Evolutionary conservation across 2,113 vertebrate genomes (phyloP), one percentile per base, ranked within the genome.

Genomic region (Osmerus mordax): DNA sequence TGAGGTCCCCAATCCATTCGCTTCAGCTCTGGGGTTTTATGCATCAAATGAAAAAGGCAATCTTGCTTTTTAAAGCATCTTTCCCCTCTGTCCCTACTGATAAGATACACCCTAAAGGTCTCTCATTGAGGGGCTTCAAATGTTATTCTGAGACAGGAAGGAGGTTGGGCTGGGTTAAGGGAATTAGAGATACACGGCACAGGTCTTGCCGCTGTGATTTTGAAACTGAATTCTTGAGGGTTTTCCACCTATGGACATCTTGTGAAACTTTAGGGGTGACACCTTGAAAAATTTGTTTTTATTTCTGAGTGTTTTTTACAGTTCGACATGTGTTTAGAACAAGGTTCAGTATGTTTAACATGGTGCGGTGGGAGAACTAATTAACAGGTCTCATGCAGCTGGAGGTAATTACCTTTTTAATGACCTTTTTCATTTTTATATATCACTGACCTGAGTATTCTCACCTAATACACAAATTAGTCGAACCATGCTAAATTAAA

Each of bases 21-120:
- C 85, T 91, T 90, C 86, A 88, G 86, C 86, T 87, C 41, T 85
- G 81, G 80, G 87, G 76, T 89, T 90, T 91, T 91, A 91, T 90
- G 89, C 79, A 91, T 89, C 85, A 87, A 88, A 91, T 86, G 84
- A 89, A 88, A 88, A 89, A 88, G 78, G 71, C 83, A 87, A 87
- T 89, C 84, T 89, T 83, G 81, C 84, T 82, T 87, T 87, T 86
- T 89, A 84, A 87, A 84, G 85, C 83, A 86, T 86, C 88, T 87
- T 81, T 76, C 74, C 75, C 73, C 73, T 77, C 83, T 88, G 84
- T 84, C 85, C 75, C 52, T 63, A 73, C 70, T 28, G 88, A 91
- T 91, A 90, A 91, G 85, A 72, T 79, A 25, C 76, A 87, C 77
- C 78, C 87, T 83, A 78, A 83, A 87, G 84, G 81, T 83, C 74